A percentile compares a stretch with the other conserved stretches of the same genome.
Conservation (phyloP, 2,888 invertebrate species). For the Marasmarcha lunaedactyla region DNA sequence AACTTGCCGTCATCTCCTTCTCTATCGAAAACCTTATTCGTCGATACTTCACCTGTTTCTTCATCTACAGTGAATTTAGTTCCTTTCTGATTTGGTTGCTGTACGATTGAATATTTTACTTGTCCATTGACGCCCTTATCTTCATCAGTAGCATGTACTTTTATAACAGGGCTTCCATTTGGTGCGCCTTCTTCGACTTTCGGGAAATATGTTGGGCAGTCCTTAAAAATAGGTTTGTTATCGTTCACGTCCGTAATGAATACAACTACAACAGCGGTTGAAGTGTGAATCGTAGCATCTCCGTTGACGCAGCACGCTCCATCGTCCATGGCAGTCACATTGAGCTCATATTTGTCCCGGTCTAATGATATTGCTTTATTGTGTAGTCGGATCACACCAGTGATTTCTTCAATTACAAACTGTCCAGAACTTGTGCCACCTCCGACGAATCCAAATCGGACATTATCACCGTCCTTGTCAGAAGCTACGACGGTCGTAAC, state of each 20-base stretch:
- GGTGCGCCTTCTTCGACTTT: slow-evolving; percentile 95
- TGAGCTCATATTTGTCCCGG: slow-evolving; percentile 94
- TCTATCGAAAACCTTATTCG: slow-evolving; percentile 96
- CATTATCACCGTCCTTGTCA: slow-evolving; percentile 97
- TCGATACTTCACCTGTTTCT: slow-evolving; percentile 93
- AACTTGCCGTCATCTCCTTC: slow-evolving; percentile 97
- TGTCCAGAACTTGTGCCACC: slow-evolving; percentile 92
- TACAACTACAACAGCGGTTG: slow-evolving; percentile 94
- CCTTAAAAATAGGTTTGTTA: slow-evolving; percentile 95
- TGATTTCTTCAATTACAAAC: slow-evolving; percentile 95
- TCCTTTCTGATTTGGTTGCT: slow-evolving; percentile 94
- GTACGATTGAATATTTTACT: slow-evolving; percentile 96
- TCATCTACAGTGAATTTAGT: slow-evolving; percentile 96
- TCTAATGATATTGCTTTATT: slow-evolving; percentile 89
- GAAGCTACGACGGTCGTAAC: slow-evolving; percentile 97
- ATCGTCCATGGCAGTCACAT: slow-evolving; percentile 97
- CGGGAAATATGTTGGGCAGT: slow-evolving; percentile 92
- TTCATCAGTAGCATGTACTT: slow-evolving; percentile 93
- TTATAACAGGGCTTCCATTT: slow-evolving; percentile 93
- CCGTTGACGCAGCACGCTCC: slow-evolving; percentile 96
- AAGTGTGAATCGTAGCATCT: slow-evolving; percentile 88
- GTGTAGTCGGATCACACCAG: slow-evolving; percentile 91
- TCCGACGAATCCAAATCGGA: slow-evolving; percentile 91
- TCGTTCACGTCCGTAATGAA: slow-evolving; percentile 98
- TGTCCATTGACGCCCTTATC: slow-evolving; percentile 97